phyloP scores from a whole-genome alignment of 2,797 vertebrate genomes.

The Threskiornis aethiopicus region DNA sequence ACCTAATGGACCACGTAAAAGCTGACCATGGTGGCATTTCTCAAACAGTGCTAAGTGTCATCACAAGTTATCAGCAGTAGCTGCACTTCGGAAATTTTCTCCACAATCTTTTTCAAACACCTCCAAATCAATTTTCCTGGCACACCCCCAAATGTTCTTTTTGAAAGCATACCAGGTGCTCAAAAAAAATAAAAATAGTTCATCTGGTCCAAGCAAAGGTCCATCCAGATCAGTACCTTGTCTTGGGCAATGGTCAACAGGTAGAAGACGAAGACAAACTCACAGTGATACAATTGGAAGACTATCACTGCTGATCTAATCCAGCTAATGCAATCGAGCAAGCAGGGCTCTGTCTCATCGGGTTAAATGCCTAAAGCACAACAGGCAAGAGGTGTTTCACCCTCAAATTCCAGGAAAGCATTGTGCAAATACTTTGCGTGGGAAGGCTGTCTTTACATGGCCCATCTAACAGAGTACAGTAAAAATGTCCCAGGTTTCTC shows the following conservation, averaged over 20 bases:
- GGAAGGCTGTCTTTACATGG: slow-evolving; percentile 47
- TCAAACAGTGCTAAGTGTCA: background rate
- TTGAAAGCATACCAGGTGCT: background rate
- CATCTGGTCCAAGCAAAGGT: background rate
- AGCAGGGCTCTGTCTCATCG: slow-evolving; percentile 43
- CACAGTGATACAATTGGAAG: background rate
- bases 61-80: background rate
- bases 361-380: slow-evolving; percentile 64
- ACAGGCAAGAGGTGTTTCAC: slow-evolving; percentile 65
- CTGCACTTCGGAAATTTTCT: background rate
- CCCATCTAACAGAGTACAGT: slow-evolving; percentile 26
- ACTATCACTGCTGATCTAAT: slow-evolving; percentile 2
- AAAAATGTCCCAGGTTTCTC: slow-evolving; percentile 6
- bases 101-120: background rate
- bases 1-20: background rate
- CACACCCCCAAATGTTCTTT: background rate
- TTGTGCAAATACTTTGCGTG: slow-evolving; percentile 65
- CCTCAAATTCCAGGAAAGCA: slow-evolving; percentile 69
- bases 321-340: slow-evolving; percentile 19
- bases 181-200: background rate
- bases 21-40: background rate
- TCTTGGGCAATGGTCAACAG: background rate
- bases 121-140: background rate
- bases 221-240: background rate
- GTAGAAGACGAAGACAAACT: background rate